Conservation (phyloP, 2,797 vertebrate species). For the Rallus crepitans region DNA sequence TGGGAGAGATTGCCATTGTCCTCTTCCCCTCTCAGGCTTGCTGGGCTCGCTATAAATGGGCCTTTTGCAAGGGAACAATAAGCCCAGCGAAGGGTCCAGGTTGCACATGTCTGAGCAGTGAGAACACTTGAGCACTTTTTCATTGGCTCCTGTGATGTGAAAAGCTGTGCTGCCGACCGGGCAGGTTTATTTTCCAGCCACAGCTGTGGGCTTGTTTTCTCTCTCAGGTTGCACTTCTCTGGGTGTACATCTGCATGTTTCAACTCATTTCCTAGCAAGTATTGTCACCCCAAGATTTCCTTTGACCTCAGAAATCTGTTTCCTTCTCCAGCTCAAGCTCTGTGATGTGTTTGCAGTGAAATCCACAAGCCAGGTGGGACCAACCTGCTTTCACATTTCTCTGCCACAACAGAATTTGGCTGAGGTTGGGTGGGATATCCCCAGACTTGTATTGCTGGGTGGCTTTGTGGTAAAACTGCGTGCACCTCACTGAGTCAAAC, state of each 20-base stretch:
- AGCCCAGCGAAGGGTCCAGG: slow-evolving; percentile 85
- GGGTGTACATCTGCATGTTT: slow-evolving; percentile 39
- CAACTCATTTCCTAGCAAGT: slow-evolving; percentile 49
- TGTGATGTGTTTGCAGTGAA: slow-evolving; percentile 17
- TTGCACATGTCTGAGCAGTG: slow-evolving; percentile 86
- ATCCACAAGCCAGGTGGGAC: slow-evolving; percentile 8
- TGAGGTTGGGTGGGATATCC: not conserved
- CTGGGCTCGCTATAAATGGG: slow-evolving; percentile 87
- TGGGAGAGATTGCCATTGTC: slow-evolving; percentile 88
- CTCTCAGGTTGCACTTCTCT: slow-evolving; percentile 23
- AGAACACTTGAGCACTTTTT: slow-evolving; percentile 78
- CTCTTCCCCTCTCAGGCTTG: slow-evolving; percentile 85
- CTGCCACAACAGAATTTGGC: not conserved
- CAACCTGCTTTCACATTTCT: not conserved
- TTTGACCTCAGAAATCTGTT: slow-evolving; percentile 3
- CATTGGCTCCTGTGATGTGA: slow-evolving; percentile 73
- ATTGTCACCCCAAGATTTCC: slow-evolving; percentile 32
- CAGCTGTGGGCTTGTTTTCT: slow-evolving; percentile 64
- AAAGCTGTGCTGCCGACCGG: slow-evolving; percentile 66
- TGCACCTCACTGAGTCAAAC: not conserved
- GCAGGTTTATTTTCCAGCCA: slow-evolving; percentile 59
- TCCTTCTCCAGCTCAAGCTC: not conserved
- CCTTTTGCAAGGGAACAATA: slow-evolving; percentile 94
- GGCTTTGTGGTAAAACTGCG: not conserved
- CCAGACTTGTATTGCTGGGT: not conserved